Evolutionary conservation across 2,113 vertebrate species (phyloP).

Genomic region (Petroica traversi): DNA sequence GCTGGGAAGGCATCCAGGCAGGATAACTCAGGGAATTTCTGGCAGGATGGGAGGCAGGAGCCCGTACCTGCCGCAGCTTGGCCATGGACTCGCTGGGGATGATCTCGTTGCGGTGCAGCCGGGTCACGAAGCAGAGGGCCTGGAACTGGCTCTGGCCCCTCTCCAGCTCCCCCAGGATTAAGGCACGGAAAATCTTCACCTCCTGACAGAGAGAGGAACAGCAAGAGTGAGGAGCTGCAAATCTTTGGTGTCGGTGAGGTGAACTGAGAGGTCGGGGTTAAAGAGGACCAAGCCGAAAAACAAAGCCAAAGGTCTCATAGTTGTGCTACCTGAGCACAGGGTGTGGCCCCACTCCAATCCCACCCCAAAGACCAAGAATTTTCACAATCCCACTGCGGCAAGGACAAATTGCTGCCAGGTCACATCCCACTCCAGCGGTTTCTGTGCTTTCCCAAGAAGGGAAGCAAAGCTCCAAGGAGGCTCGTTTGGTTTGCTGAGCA

Average conservation of each 20-base stretch:
- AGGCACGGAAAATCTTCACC: conserved; percentile 94
- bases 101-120: conserved; percentile 91
- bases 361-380: not conserved
- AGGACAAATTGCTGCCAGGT: not conserved
- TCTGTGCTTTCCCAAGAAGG: not conserved
- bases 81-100: conserved; percentile 98
- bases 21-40: fast-evolving
- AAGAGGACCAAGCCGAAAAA: not conserved
- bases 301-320: not conserved
- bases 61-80: conserved; percentile 88
- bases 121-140: conserved; percentile 90
- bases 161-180: conserved; percentile 95
- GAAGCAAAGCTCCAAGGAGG: not conserved
- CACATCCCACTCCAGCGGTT: not conserved
- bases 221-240: not conserved
- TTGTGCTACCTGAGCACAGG: not conserved
- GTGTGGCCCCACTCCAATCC: not conserved
- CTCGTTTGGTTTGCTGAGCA: not conserved
- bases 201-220: conserved; percentile 70
- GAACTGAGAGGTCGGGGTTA: not conserved
- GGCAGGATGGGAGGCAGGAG: not conserved
- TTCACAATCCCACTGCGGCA: not conserved
- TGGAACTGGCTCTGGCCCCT: conserved; percentile 97
- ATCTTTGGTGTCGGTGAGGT: not conserved
- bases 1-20: not conserved